phyloP scores from a whole-genome alignment of 2,113 vertebrate genomes.

The Psilopsiagon aymara region DNA sequence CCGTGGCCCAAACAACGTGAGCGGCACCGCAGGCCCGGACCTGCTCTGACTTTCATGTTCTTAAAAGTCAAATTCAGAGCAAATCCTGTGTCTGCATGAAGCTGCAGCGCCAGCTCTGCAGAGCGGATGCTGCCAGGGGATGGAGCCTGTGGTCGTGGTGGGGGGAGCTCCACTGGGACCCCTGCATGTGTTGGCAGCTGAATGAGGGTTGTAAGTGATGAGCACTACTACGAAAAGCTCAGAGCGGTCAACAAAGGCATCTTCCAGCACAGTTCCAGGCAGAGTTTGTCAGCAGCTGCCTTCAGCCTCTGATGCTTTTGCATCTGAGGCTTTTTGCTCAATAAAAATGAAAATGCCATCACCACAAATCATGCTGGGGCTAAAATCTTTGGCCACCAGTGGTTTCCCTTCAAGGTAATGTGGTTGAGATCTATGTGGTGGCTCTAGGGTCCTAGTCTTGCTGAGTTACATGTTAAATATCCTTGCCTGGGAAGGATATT shows the following conservation, averaged over 20 bases:
- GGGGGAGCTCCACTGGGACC: rapidly evolving
- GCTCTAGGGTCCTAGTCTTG: not conserved
- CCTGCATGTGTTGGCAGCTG: not conserved
- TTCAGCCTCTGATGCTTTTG: not conserved
- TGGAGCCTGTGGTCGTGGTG: rapidly evolving
- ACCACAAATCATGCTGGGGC: not conserved
- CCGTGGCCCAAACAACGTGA: not conserved
- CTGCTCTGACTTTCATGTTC: not conserved
- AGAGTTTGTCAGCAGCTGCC: not conserved
- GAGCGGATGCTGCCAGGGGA: not conserved
- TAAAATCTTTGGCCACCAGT: not conserved
- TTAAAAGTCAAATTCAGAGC: not conserved
- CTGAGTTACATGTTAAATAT: not conserved
- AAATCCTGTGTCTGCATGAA: not conserved
- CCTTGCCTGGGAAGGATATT: not conserved
- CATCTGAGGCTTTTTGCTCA: not conserved
- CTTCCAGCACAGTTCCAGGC: not conserved
- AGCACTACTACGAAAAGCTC: not conserved
- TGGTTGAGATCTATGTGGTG: not conserved
- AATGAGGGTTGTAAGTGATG: not conserved
- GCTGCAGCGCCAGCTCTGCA: not conserved
- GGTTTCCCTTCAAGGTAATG: not conserved
- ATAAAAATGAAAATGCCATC: not conserved
- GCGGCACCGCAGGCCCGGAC: not conserved
- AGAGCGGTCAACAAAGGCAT: not conserved